Conservation (phyloP, 2,113 vertebrate genomes). For the Melierax canorus region DNA sequence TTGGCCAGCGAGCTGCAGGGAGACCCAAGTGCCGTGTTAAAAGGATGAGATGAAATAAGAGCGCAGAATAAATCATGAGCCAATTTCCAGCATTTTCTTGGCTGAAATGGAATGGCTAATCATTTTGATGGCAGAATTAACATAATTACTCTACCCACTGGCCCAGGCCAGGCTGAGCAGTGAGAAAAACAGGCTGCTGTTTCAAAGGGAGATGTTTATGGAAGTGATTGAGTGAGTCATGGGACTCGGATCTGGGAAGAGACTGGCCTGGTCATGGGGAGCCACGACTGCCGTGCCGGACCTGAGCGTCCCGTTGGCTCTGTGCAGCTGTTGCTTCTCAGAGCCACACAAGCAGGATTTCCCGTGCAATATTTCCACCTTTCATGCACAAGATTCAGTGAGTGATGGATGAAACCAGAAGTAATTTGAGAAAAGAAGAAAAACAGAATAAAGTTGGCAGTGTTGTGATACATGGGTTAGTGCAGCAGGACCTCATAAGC, state of each 20-base stretch:
- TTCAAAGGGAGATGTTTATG: not conserved
- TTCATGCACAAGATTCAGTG: rapidly evolving
- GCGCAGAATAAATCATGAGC: slow-evolving; percentile 50
- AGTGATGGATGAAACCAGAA: not conserved
- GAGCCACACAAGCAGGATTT: not conserved
- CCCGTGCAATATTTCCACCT: not conserved
- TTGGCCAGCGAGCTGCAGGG: slow-evolving; percentile 2
- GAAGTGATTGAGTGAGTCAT: not conserved
- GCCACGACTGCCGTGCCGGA: not conserved
- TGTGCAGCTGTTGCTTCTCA: not conserved
- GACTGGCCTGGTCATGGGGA: not conserved
- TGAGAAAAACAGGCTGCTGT: not conserved
- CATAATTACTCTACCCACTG: slow-evolving; percentile 12
- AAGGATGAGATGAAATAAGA: slow-evolving; percentile 9
- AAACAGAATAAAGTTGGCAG: not conserved
- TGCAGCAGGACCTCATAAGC: not conserved
- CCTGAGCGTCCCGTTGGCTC: not conserved
- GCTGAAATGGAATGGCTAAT: slow-evolving; percentile 39
- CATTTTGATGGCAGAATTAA: slow-evolving; percentile 46
- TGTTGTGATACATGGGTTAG: rapidly evolving
- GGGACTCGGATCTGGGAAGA: not conserved
- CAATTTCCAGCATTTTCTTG: slow-evolving; percentile 46
- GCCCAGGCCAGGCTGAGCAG: not conserved
- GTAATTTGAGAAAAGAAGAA: not conserved
- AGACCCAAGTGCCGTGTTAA: not conserved